phyloP scores from a whole-genome alignment of 1,140 invertebrate genomes.

The Cotesia chilonis region DNA sequence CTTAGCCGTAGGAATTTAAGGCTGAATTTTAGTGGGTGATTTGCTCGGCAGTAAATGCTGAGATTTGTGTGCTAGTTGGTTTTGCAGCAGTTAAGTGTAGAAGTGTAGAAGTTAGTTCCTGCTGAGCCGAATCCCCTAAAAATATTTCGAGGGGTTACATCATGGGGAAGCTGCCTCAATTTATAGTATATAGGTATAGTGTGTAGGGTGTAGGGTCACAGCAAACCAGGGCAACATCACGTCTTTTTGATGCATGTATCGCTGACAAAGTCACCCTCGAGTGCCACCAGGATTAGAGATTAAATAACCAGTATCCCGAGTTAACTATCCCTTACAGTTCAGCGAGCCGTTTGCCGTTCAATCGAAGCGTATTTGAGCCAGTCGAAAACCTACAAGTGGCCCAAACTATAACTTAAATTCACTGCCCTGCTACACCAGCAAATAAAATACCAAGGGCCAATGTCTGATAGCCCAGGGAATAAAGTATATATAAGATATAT shows the following conservation, averaged over 20 bases:
- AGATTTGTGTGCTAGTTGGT: slow-evolving; percentile 3
- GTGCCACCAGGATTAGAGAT: slow-evolving; percentile 62
- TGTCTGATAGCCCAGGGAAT: background rate
- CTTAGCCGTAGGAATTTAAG: background rate
- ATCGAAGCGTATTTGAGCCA: slow-evolving; percentile 15
- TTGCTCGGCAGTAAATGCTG: slow-evolving; percentile 11
- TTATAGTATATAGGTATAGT: too few species aligned
- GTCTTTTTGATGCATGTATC: slow-evolving; percentile 40
- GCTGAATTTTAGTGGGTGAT: slow-evolving; percentile 1
- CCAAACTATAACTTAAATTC: too few species aligned
- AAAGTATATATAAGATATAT: background rate
- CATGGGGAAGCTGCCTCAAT: background rate
- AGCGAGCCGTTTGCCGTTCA: background rate
- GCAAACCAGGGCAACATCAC: background rate
- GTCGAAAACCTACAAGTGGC: background rate
- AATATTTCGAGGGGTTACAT: slow-evolving; percentile 1
- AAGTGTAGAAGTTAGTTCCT: background rate
- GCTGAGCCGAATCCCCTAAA: background rate
- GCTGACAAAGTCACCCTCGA: slow-evolving; percentile 61
- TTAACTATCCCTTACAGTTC: slow-evolving; percentile 46
- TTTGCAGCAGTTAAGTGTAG: background rate
- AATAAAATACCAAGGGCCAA: background rate
- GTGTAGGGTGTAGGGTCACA: too few species aligned
- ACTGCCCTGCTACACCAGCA: background rate
- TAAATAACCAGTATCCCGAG: slow-evolving; percentile 63